phyloP scores from a whole-genome alignment of 2,797 vertebrate species.

The Crotalus adamanteus region DNA sequence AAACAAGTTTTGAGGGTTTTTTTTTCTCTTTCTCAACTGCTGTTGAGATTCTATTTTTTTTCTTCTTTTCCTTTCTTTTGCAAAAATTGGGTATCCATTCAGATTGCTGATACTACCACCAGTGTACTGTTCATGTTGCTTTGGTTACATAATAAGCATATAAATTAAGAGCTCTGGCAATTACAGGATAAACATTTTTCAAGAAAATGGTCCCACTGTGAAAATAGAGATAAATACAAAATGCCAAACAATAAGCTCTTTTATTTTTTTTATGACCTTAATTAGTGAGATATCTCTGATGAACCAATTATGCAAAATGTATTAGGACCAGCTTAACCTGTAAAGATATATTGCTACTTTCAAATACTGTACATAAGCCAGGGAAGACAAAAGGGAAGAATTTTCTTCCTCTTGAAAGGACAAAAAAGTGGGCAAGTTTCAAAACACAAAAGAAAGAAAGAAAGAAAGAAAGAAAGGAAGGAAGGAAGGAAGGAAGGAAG shows the following conservation, averaged over 20 bases:
- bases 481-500: neutral
- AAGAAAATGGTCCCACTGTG: neutral
- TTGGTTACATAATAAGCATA: neutral
- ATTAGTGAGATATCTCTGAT: neutral
- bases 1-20: neutral
- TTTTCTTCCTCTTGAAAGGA: neutral
- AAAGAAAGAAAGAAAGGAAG: neutral
- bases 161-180: neutral
- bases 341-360: neutral
- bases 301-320: neutral
- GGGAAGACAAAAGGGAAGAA: neutral
- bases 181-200: neutral
- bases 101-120: neutral
- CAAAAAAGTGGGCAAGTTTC: neutral
- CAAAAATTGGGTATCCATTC: neutral
- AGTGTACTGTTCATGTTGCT: neutral
- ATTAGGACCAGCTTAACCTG: neutral
- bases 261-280: neutral
- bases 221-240: neutral
- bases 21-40: neutral
- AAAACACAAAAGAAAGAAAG: neutral
- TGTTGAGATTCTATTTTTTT: neutral
- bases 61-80: neutral
- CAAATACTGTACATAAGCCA: neutral
- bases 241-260: neutral